These are phyloP conservation scores for Holotrichia oblita DNA, from an alignment of 1,140 invertebrate genomes.

Conservation along the genomic window DNA sequence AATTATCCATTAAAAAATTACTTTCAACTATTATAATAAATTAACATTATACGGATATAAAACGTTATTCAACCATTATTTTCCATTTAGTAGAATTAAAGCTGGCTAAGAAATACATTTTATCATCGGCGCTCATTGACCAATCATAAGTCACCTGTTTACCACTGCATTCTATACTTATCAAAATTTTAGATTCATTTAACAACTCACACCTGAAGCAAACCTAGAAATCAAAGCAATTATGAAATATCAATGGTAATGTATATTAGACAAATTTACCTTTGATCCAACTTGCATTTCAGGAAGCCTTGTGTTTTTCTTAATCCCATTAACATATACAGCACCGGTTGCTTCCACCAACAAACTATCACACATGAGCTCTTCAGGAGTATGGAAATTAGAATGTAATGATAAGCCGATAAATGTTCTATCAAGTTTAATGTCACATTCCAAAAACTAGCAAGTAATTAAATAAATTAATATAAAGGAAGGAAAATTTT, in stretches of 20 bases:
- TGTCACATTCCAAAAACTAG: conserved; percentile 55
- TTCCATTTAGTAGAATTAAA: conserved; percentile 32
- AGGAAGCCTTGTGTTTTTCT: conserved; percentile 53
- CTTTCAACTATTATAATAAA: too few species aligned
- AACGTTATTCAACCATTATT: conserved; percentile 33
- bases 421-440: conserved; percentile 47
- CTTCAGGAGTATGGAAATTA: conserved; percentile 12
- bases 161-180: conserved; percentile 50
- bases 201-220: conserved; percentile 51
- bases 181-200: conserved; percentile 48
- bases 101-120: conserved; percentile 24
- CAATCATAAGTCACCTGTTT: conserved; percentile 38
- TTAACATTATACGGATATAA: background rate
- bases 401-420: conserved; percentile 41
- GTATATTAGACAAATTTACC: conserved; percentile 45
- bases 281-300: conserved; percentile 51
- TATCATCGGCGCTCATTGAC: conserved; percentile 18
- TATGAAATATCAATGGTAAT: background rate
- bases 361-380: conserved; percentile 43
- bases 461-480: too few species aligned
- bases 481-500: too few species aligned
- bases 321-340: conserved; percentile 52
- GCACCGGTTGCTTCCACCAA: conserved; percentile 50
- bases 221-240: conserved; percentile 48
- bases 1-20: conserved; percentile 6